phyloP scores from a whole-genome alignment of 2,113 vertebrate species.

The Oenanthe oenanthe region DNA sequence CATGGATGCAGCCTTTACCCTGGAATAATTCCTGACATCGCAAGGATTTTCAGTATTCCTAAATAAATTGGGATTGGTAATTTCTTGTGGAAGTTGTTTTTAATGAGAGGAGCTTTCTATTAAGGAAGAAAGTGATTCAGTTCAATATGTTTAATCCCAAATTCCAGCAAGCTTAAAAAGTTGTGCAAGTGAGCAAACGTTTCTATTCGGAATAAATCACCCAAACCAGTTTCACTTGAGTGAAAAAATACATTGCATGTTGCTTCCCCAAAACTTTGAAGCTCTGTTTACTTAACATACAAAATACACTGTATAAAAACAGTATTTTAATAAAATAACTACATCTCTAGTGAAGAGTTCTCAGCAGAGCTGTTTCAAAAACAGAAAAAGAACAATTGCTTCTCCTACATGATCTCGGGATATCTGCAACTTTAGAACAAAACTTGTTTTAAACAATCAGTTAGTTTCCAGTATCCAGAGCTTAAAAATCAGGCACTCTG shows the following conservation, averaged over 20 bases:
- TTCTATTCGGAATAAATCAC: not conserved
- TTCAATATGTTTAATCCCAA: not conserved
- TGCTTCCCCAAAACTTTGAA: not conserved
- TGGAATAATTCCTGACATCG: not conserved
- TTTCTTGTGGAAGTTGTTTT: rapidly evolving
- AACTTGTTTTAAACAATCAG: not conserved
- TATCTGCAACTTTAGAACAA: not conserved
- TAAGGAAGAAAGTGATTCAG: not conserved
- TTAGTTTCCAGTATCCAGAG: not conserved
- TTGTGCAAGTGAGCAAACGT: rapidly evolving
- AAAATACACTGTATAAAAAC: not conserved
- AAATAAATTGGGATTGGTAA: not conserved
- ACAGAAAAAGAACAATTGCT: not conserved
- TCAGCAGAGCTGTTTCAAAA: not conserved
- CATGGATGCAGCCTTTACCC: not conserved
- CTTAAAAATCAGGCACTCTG: not conserved
- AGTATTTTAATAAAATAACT: not conserved
- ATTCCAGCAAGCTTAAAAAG: not conserved
- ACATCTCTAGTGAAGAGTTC: not conserved
- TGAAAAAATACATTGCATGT: not conserved
- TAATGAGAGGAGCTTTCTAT: not conserved
- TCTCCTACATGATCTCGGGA: not conserved
- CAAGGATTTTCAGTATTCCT: not conserved
- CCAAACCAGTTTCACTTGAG: not conserved
- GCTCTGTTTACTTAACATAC: not conserved